A percentile compares a stretch with the other conserved stretches of the same genome.
Conservation (phyloP, 2,888 invertebrate genomes). For the Eupeodes luniger region DNA sequence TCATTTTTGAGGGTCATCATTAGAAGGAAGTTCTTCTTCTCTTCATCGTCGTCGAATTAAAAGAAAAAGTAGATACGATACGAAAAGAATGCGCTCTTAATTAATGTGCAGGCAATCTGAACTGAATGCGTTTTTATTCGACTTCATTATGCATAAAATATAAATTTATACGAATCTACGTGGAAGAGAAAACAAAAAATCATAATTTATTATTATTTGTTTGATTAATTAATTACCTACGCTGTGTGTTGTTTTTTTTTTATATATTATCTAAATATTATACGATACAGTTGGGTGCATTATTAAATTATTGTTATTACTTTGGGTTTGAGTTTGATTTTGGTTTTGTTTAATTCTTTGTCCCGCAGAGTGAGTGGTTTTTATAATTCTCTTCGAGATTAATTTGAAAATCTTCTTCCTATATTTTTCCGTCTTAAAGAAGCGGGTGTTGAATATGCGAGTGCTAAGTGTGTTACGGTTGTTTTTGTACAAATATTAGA, state of each 20-base stretch:
- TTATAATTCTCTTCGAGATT: not conserved
- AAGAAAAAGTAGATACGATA: conserved; percentile 15
- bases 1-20: conserved; percentile 72
- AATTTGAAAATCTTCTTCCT: conserved; percentile 6
- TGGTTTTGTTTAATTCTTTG: not conserved
- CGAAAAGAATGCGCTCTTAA: conserved; percentile 70
- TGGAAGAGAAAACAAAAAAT: not conserved
- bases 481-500: conserved; percentile 70
- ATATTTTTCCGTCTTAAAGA: not conserved
- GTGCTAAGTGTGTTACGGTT: conserved; percentile 60
- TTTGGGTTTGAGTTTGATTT: conserved; percentile 33
- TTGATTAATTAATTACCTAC: conserved; percentile 73
- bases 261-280: conserved; percentile 39
- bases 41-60: not conserved
- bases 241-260: conserved; percentile 43
- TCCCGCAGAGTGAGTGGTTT: conserved; percentile 9
- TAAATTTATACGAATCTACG: not conserved
- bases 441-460: conserved; percentile 59
- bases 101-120: conserved; percentile 72
- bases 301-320: conserved; percentile 74
- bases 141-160: conserved; percentile 24
- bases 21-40: conserved; percentile 62
- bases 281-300: conserved; percentile 72
- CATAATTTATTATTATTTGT: conserved; percentile 61
- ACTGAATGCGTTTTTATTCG: conserved; percentile 50